Base-by-base conservation (phyloP, 2,113 vertebrate genomes). In the Cryptomyrus ogoouensis region DNA sequence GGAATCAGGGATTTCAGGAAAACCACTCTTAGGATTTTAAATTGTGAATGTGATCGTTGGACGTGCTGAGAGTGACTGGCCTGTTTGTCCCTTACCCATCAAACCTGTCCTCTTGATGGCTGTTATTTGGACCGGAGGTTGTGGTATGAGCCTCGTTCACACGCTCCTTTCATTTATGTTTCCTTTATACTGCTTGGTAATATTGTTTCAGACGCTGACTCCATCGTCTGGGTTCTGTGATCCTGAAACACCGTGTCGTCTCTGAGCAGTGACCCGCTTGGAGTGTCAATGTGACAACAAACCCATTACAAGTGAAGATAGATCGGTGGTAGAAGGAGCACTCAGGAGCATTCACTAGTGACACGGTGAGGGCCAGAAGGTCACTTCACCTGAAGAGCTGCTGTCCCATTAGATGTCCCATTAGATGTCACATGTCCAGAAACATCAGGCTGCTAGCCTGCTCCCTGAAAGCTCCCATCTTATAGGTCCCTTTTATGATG, bases 11-110 rank as follows among this genome's bases (percentile, higher is more conserved):
- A 87, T 87, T 53, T 42, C 74, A 86, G 47, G 50, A 56, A 56
- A 87, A 53, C 15, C 47, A 87, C 85, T 50, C 13, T 85, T 53
- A 87, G 89, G 19, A 53, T 52, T 53, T 35, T 53, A 17, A 87
- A 53, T 35, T 53, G 27, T 50, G n/a, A 53, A 53, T 53, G n/a
- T 84, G 83, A 47, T 10, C 8, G 31, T 53, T 35, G 50, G 85
- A 35, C 39, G 21, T 83, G 39, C 15, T 84, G 24, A 35, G 17
- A 92, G 70, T 90, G 66, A 88, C 85, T 92, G 90, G 10, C 27
- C 12, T 39, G 39, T 84, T 46, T 47, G 83, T 46, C 42, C 39
- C 44, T n/a, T 21, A 84, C 21, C 8, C 44, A 46, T 47, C 19
- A 47, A n/a, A 42, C 19, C 39, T 47, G 44, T 77, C 70, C 12